Evolutionary conservation across 2,797 vertebrate species (phyloP), one percentile per base, ranked within the genome.

Genomic region (Fratercula arctica): DNA sequence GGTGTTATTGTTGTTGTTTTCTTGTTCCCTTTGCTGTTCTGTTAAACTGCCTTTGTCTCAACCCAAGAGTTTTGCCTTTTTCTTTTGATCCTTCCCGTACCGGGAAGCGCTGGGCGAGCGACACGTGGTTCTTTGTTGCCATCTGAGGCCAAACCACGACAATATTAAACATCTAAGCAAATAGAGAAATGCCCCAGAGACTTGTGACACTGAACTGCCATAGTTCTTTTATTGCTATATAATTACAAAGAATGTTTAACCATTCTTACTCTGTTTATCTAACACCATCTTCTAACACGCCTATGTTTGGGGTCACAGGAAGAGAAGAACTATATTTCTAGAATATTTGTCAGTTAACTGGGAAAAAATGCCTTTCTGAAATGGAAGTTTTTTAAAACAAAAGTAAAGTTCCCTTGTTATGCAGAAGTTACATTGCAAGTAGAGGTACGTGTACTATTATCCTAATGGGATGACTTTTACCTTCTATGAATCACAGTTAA

Each of bases 151-250:
- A n/a, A n/a, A n/a, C n/a, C n/a, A n/a, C n/a, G n/a, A n/a, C n/a
- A n/a, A n/a, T n/a, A 78, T 89, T 91, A 78, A 97, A 84, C 76
- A 94, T 76, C 67, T 89, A 67, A 94, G 56, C 35, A 95, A 97
- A 96, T 93, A 84, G 95, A 96, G 88, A 95, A 93, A 74, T 93
- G 54, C 67, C 79, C 82, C 59, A 90, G 91, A 94, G 94, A 87
- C 72, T 84, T 24, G 53, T 94, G 94, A 94, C 85, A 89, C 66
- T 93, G 78, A 97, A 97, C 68, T 88, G 84, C 72, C 72, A 90
- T 70, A 89, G 94, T 95, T 97, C 64, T 92, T 97, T 97, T 98
- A 70, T 93, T 95, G 46, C 69, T 93, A 85, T 92, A 95, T 95
- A 96, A 97, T 97, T 97, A 83, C 31, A 69, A 90, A 95, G 9